Evolutionary conservation across 2,797 vertebrate genomes (phyloP), one percentile per base, ranked within the genome.

Genomic region (Toxotes lorentzi): DNA sequence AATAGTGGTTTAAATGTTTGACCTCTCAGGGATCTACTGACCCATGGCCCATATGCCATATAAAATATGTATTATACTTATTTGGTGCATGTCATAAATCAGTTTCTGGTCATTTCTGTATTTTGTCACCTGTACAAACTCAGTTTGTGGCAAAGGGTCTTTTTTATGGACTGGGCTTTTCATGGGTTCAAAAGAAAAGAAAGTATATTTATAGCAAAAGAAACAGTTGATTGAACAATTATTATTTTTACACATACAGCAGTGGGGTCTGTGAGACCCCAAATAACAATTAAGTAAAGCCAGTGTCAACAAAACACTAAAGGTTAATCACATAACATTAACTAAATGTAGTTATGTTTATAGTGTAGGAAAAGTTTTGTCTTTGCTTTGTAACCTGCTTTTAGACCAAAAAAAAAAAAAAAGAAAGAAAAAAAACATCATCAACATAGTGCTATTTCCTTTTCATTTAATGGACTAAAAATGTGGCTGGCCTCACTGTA

Each of bases 301-400:
- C 63, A 19, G 5, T 23, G 7, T 58, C 27, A 23, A 24, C 2
- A 24, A 32, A 59, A 69, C 24, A 21, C 7, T 16, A 32, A 43
- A 30, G 35, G 12, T 57, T n/a, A 32, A 57, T 65, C 43, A 51
- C 27, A 23, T 7, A 47, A 19, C 24, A 32, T 56, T 41, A 24
- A 73, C 17, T 60, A 17, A 30, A 70, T 45, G 14, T 41, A 57
- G 43, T 63, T 21, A 58, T 32, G 35, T 23, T 61, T 53, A 8
- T 16, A 5, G 17, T 40, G 5, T 10, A 19, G 41, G 34, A 68
- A 41, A 66, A 59, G 19, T 30, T 76, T 77, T 35, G 4, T 62
- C 34, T 68, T 8, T 43, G 43, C 61, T 54, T 54, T 11, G 50
- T 17, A 70, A 38, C 13, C 21, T 54, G 60, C 64, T 45, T 30